Conservation (phyloP, 2,888 invertebrate species). For the Ennomos quercinarius region DNA sequence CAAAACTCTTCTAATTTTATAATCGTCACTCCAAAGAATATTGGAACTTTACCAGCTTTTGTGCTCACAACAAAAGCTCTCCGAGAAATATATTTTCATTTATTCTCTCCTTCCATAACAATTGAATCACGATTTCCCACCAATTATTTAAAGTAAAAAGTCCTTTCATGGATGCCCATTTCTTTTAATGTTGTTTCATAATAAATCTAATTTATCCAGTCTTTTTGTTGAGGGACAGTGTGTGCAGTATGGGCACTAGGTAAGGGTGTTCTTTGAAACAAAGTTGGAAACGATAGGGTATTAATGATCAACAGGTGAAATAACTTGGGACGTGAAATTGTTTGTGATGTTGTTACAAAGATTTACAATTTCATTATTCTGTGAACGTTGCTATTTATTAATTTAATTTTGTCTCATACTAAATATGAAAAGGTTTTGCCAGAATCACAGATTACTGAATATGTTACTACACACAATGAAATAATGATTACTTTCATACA, state of each 20-base stretch:
- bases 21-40: conserved; percentile 11
- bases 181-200: conserved; percentile 41
- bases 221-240: conserved; percentile 22
- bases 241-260: conserved; percentile 12
- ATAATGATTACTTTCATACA: too few relatives aligned
- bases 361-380: too few relatives aligned
- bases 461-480: too few relatives aligned
- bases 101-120: conserved; percentile 27
- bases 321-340: too few relatives aligned
- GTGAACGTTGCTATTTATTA: too few relatives aligned
- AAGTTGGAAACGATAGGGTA: too few relatives aligned
- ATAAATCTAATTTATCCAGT: conserved; percentile 40
- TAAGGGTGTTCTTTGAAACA: not conserved
- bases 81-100: conserved; percentile 27
- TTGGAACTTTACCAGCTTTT: conserved; percentile 23
- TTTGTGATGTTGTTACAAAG: too few relatives aligned
- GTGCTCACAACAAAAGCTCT: conserved; percentile 24
- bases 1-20: conserved; percentile 10
- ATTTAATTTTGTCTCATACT: too few relatives aligned
- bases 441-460: too few relatives aligned
- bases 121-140: conserved; percentile 40
- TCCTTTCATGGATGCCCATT: conserved; percentile 39
- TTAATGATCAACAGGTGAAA: too few relatives aligned
- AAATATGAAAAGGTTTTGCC: too few relatives aligned
- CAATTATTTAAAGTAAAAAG: conserved; percentile 45